phyloP scores from a whole-genome alignment of 2,113 vertebrate genomes.

The Limnothrissa miodon region DNA sequence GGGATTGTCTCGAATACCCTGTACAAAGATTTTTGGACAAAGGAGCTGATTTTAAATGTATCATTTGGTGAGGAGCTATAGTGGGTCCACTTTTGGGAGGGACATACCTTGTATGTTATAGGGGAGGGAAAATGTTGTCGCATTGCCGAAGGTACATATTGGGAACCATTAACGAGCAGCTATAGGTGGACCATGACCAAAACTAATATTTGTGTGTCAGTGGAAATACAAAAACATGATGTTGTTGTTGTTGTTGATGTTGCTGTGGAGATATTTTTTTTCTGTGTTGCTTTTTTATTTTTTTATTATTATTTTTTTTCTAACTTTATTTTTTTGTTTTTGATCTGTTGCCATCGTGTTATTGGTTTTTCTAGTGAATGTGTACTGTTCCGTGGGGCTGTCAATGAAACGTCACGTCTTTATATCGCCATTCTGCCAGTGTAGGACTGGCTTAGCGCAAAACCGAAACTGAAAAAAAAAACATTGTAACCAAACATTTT shows the following conservation, averaged over 20 bases:
- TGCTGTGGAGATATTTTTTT: constrained; percentile 15
- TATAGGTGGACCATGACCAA: constrained; percentile 96
- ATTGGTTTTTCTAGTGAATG: constrained; percentile 78
- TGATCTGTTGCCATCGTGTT: constrained; percentile 10
- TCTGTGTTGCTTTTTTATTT: constrained; percentile 57
- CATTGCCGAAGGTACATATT: constrained; percentile 7
- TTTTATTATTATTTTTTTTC: constrained; percentile 62
- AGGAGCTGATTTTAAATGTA: constrained; percentile 71
- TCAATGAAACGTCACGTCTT: constrained; percentile 82
- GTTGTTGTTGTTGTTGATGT: constrained; percentile 70
- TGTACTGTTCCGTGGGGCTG: constrained; percentile 88
- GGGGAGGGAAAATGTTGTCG: not conserved
- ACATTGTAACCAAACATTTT: constrained; percentile 96
- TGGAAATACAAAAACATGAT: constrained; percentile 94
- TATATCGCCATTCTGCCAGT: constrained; percentile 45
- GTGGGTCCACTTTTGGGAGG: constrained; percentile 77
- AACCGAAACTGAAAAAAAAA: constrained; percentile 88
- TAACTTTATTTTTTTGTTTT: constrained; percentile 75
- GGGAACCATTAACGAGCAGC: constrained; percentile 83
- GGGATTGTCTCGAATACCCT: constrained; percentile 96
- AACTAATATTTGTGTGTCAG: constrained; percentile 87
- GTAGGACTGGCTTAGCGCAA: constrained; percentile 78
- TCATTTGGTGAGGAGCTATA: constrained; percentile 82
- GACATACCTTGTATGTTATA: constrained; percentile 52
- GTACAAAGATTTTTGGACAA: constrained; percentile 80